Conservation (phyloP, 2,888 invertebrate species). For the Allolobophora icterica region DNA sequence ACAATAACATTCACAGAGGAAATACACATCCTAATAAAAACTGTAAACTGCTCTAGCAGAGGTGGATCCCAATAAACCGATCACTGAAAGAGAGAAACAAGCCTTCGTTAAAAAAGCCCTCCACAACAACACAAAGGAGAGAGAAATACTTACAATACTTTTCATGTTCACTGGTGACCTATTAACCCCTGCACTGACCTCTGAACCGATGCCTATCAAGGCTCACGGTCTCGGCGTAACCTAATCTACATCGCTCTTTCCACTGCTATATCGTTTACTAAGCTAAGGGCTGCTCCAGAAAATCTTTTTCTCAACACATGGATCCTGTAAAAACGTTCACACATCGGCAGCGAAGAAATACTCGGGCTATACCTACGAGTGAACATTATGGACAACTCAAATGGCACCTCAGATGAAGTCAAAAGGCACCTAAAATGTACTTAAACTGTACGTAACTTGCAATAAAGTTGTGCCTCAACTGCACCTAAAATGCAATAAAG, state of each 20-base stretch:
- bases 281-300: neutral
- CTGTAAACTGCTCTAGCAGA: too few species aligned
- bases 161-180: conserved; percentile 1
- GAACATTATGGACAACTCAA: neutral
- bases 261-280: neutral
- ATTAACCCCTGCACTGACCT: neutral
- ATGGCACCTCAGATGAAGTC: neutral
- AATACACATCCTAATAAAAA: too few species aligned
- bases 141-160: neutral
- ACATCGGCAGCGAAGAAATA: neutral
- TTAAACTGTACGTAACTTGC: neutral
- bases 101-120: neutral
- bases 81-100: neutral
- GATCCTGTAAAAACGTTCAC: neutral
- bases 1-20: too few species aligned
- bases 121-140: neutral
- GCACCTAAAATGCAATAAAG: too few species aligned
- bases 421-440: neutral
- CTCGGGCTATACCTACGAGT: neutral
- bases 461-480: neutral
- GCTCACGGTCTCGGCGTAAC: neutral
- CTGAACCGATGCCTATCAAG: neutral
- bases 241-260: neutral
- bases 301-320: neutral
- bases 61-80: neutral